Percentiles rank a stretch among this genome's conserved stretches.
These are phyloP conservation scores for Drosophila ohnishii DNA, from an alignment of 1,140 invertebrate genomes.

Conservation along the genomic window DNA sequence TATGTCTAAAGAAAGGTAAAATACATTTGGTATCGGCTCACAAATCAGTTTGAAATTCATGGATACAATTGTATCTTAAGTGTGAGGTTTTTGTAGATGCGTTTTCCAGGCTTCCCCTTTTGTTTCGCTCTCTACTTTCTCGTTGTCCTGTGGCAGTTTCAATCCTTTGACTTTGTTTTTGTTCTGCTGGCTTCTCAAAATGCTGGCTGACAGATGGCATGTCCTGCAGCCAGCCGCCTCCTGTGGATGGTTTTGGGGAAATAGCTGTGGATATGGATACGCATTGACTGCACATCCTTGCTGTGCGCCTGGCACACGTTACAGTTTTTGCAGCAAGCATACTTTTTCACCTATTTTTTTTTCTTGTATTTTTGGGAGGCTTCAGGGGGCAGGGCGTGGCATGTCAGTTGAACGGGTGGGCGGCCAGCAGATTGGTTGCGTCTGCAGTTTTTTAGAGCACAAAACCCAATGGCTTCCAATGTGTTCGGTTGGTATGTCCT, in stretches of 20 bases:
- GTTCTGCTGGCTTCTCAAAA: conserved; percentile 50
- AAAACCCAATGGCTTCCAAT: conserved; percentile 12
- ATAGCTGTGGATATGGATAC: conserved; percentile 48
- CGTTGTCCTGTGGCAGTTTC: conserved; percentile 21
- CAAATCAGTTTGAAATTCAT: conserved; percentile 11
- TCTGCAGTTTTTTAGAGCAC: conserved; percentile 59
- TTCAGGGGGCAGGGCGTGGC: conserved; percentile 41
- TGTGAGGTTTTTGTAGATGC: conserved; percentile 12
- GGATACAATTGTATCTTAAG: conserved; percentile 36
- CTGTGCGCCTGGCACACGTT: conserved; percentile 63
- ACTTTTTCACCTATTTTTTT: conserved; percentile 59
- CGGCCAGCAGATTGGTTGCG: conserved; percentile 73
- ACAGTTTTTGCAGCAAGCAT: conserved; percentile 58
- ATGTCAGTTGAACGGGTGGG: conserved; percentile 70
- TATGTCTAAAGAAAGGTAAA: background rate
- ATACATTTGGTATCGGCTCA: background rate
- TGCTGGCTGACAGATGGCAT: conserved; percentile 61
- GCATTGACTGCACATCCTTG: conserved; percentile 56
- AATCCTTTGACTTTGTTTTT: conserved; percentile 55
- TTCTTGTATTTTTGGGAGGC: background rate
- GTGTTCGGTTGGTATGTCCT: conserved; percentile 60
- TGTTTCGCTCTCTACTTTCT: background rate
- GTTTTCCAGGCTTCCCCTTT: conserved; percentile 5
- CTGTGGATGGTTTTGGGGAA: conserved; percentile 3
- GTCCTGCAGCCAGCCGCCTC: conserved; percentile 44